Base-by-base conservation (phyloP, 2,113 vertebrate genomes). In the Gasterosteus aculeatus region DNA sequence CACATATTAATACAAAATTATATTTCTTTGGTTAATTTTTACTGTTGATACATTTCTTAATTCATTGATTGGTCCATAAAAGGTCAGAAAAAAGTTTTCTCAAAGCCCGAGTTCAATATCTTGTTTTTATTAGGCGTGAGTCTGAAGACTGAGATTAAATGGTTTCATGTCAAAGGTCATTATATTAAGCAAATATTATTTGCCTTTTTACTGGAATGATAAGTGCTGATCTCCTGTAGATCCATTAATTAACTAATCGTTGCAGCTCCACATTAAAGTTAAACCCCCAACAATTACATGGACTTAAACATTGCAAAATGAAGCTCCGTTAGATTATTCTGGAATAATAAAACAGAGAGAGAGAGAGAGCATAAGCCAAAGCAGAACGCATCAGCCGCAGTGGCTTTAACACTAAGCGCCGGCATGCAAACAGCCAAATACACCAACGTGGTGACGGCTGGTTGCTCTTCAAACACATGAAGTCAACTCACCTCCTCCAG, bases 401-500 rank as follows among this genome's bases (percentile, higher is more conserved):
- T 14, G 29, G 70, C 72, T 75, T 60, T 1, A 82, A 68, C 63
- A 59, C 5, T 38, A 49, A 79, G 76, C 22, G 57, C 10, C 1
- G 49, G 4, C 14, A 8, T 42, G 70, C 59, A 69, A 10, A 22
- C n/a, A 57, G 46, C 65, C 16, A 68, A 75, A 78, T 0, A 38
- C 29, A 70, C 8, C 4, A 6, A 22, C 69, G 41, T 47, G 35
- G 18, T 53, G 59, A 62, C 11, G 18, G 54, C 47, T 72, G 31
- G 70, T 29, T 60, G 67, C 60, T 10, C 57, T 54, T 47, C 56
- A 79, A 81, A 81, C 62, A 67, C 61, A 54, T 58, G 46, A 46
- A 72, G 64, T 58, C 54, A 26, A 6, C 75, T 88, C 84, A 87
- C 83, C 83, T 86, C 71, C 31, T 73, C 57, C 73, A 46, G 72